A percentile compares a stretch with the other conserved stretches of the same genome.
phyloP scores from a whole-genome alignment of 2,797 vertebrate species.

The Sebastes cheni region DNA sequence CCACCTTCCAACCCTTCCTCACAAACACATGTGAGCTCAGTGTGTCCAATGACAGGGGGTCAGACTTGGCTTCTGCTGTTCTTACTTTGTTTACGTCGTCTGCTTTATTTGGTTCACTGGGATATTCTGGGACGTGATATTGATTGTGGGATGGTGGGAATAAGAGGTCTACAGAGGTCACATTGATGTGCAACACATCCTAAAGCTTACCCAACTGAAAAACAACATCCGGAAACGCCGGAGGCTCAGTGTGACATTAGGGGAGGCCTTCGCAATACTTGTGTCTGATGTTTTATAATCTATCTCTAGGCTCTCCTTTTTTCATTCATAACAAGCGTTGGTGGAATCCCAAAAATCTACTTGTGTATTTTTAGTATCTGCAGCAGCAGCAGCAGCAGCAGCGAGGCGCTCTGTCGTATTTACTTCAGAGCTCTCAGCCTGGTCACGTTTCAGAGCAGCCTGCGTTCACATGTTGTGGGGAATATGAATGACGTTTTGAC shows the following conservation, averaged over 20 bases:
- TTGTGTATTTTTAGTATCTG: slow-evolving; percentile 35
- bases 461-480: slow-evolving; percentile 36
- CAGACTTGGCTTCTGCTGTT: background rate
- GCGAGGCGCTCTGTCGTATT: slow-evolving; percentile 63
- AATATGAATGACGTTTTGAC: background rate
- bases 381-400: slow-evolving; percentile 23
- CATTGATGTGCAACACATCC: slow-evolving; percentile 61
- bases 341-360: slow-evolving; percentile 16
- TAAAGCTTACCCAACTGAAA: slow-evolving; percentile 51
- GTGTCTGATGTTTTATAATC: background rate
- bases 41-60: slow-evolving; percentile 3
- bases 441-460: slow-evolving; percentile 69
- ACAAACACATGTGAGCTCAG: slow-evolving; percentile 32
- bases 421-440: slow-evolving; percentile 64
- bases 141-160: slow-evolving; percentile 46
- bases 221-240: slow-evolving; percentile 53
- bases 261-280: background rate
- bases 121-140: slow-evolving; percentile 51
- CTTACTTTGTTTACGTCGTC: slow-evolving; percentile 20
- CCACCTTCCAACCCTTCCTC: background rate
- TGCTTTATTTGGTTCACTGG: slow-evolving; percentile 9
- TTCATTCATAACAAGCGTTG: slow-evolving; percentile 27
- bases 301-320: background rate
- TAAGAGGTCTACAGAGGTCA: slow-evolving; percentile 45
- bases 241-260: slow-evolving; percentile 24